phyloP scores from a whole-genome alignment of 2,113 vertebrate genomes.

The Colaptes auratus region DNA sequence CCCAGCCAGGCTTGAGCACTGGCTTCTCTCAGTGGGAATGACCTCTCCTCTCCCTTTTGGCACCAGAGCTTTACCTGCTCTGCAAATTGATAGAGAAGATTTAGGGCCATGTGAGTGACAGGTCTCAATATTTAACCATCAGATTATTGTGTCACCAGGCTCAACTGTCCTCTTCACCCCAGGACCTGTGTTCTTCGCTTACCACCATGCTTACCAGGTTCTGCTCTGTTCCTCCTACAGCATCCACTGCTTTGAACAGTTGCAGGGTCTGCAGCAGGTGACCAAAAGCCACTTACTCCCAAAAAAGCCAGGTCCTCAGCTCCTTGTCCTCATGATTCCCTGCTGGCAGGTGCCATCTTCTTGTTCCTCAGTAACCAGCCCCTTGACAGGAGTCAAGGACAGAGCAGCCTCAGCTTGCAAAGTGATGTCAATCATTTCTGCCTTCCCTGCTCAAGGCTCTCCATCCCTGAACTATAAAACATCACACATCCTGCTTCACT shows the following conservation, averaged over 20 bases:
- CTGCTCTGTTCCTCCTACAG: background rate
- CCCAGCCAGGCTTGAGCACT: accelerated
- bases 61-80: background rate
- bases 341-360: background rate
- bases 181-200: background rate
- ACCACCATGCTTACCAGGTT: accelerated
- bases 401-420: background rate
- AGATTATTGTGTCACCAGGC: background rate
- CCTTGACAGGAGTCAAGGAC: background rate
- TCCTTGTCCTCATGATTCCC: background rate
- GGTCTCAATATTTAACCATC: background rate
- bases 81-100: background rate
- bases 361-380: background rate
- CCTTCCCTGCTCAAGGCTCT: background rate
- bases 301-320: background rate
- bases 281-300: background rate
- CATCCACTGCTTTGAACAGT: background rate
- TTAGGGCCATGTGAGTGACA: background rate
- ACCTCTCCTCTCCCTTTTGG: background rate
- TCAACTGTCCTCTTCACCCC: background rate
- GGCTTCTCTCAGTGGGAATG: background rate
- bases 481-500: accelerated
- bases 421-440: background rate
- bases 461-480: background rate
- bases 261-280: background rate